Evolutionary conservation across 2,888 invertebrate species (phyloP).

Genomic region (Melolontha melolontha): DNA sequence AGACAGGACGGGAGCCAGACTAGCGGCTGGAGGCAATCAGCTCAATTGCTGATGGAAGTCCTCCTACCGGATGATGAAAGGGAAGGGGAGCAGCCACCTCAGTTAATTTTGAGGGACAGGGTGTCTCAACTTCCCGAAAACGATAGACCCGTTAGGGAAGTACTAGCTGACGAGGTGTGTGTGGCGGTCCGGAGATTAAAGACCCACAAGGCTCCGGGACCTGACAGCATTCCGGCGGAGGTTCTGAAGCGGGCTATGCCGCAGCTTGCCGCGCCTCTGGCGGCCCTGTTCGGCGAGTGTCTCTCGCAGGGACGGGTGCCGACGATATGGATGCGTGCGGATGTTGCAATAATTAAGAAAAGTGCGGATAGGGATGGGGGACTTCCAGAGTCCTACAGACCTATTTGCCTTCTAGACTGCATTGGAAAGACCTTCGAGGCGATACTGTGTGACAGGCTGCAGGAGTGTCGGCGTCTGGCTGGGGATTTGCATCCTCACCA

Average conservation of each 20-base stretch:
- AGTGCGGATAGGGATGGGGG: background rate
- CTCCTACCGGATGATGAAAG: too few species aligned
- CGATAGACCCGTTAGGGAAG: background rate
- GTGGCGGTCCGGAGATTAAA: conserved; percentile 2
- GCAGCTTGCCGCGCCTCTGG: background rate
- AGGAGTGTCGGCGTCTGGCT: too few species aligned
- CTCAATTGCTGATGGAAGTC: conserved; percentile 7
- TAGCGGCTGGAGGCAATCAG: conserved; percentile 34
- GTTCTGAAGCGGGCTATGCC: background rate
- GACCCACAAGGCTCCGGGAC: conserved; percentile 25
- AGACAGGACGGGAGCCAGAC: conserved; percentile 17
- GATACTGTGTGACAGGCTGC: too few species aligned
- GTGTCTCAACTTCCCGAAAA: background rate
- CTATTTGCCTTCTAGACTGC: too few species aligned
- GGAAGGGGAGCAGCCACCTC: background rate
- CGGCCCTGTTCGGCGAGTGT: too few species aligned
- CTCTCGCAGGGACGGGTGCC: conserved; percentile 37
- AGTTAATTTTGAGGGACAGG: background rate
- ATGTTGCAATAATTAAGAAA: background rate
- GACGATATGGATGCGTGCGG: conserved; percentile 1
- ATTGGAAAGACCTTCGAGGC: too few species aligned
- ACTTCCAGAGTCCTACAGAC: conserved; percentile 6
- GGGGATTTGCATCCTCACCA: too few species aligned
- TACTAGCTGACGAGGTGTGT: background rate
- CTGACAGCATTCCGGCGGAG: conserved; percentile 28